A percentile compares a stretch with the other conserved stretches of the same genome.
phyloP scores from a whole-genome alignment of 2,888 invertebrate species.

The Pachliopta kotzebuea region DNA sequence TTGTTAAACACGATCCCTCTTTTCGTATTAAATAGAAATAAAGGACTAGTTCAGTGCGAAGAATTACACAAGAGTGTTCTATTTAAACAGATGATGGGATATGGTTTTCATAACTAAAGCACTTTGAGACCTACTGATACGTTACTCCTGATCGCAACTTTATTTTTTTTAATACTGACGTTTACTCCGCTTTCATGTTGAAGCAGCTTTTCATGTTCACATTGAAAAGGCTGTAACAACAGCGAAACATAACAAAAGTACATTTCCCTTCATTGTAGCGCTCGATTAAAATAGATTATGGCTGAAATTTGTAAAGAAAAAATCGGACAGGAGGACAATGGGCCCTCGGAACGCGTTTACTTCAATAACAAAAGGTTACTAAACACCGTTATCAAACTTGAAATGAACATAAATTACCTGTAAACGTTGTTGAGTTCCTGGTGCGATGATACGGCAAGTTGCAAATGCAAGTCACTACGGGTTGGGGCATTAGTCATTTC shows the following conservation, averaged over 20 bases:
- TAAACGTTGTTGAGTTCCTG: constrained; percentile 47
- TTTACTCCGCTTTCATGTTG: constrained; percentile 4
- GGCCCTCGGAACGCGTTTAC: constrained; percentile 29
- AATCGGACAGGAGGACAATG: constrained; percentile 28
- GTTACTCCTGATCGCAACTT: neutral
- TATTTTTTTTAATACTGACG: neutral
- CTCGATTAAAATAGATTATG: constrained; percentile 29
- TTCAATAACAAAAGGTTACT: constrained; percentile 41
- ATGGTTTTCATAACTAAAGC: neutral
- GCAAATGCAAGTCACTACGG: constrained; percentile 35
- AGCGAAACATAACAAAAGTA: constrained; percentile 10
- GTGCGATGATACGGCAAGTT: constrained; percentile 55
- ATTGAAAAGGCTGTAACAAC: constrained; percentile 15
- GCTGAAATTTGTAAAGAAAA: constrained; percentile 23
- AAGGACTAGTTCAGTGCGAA: neutral
- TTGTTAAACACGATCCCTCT: neutral
- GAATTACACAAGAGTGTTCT: neutral
- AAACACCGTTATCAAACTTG: constrained; percentile 40
- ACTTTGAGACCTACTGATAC: neutral
- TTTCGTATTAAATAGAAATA: neutral
- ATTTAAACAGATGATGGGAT: neutral
- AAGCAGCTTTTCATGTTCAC: constrained; percentile 17
- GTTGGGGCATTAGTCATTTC: constrained; percentile 35
- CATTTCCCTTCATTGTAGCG: constrained; percentile 20
- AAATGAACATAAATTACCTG: constrained; percentile 50